Conservation (phyloP, 2,113 vertebrate species). For the Dascyllus trimaculatus region DNA sequence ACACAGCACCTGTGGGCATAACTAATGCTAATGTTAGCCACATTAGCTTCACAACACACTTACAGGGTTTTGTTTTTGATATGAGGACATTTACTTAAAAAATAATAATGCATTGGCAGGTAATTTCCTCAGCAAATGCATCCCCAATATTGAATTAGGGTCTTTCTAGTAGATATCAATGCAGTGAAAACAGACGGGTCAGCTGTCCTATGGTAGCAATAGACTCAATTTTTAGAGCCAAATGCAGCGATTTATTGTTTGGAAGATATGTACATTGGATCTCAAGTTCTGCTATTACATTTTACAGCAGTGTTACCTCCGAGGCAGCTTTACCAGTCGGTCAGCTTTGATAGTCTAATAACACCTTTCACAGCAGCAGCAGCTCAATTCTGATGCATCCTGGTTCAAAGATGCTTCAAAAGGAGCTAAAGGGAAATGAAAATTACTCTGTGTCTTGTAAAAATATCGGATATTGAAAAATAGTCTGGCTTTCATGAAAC, state of each 20-base stretch:
- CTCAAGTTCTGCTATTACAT: constrained; percentile 27
- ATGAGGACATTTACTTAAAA: too few species aligned
- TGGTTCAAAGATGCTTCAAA: constrained; percentile 15
- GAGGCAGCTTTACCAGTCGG: constrained; percentile 25
- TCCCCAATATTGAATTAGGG: too few species aligned
- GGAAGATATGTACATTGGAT: constrained; percentile 22
- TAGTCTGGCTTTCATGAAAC: constrained; percentile 15
- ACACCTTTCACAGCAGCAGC: not conserved
- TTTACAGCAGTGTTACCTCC: constrained; percentile 10
- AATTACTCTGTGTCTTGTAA: constrained; percentile 31
- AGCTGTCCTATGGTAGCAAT: not conserved
- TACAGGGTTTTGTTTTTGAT: too few species aligned
- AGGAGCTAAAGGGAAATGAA: constrained; percentile 23
- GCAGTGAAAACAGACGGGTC: not conserved
- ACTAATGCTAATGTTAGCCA: too few species aligned
- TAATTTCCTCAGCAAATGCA: too few species aligned
- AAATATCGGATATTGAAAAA: constrained; percentile 39
- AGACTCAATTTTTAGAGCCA: constrained; percentile 10
- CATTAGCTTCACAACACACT: too few species aligned
- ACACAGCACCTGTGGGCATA: too few species aligned
- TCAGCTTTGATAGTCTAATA: constrained; percentile 54
- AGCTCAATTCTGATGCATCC: constrained; percentile 26
- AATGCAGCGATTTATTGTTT: constrained; percentile 24
- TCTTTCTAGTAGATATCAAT: too few species aligned
- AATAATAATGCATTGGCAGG: too few species aligned